A percentile compares a stretch with the other conserved stretches of the same genome.
These are phyloP conservation scores for Ochropleura plecta DNA, from an alignment of 2,888 invertebrate genomes.

Conservation along the genomic window DNA sequence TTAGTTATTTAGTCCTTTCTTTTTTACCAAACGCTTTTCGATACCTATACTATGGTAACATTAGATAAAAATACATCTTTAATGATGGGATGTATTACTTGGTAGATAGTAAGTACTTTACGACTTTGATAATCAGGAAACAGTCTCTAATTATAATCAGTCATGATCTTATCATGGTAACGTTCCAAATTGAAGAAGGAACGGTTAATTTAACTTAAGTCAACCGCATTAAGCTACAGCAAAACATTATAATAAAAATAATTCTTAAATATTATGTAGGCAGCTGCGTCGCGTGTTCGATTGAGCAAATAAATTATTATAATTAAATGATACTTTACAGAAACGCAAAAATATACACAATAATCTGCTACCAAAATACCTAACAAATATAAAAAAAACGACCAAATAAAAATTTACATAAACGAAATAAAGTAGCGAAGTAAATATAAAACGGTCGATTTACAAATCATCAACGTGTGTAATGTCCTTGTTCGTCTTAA, in stretches of 20 bases:
- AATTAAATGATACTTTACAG: constrained; percentile 24
- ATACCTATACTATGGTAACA: neutral
- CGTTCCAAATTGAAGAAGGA: too few species aligned
- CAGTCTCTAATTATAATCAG: too few species aligned
- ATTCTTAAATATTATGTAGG: neutral
- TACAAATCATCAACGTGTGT: constrained; percentile 60
- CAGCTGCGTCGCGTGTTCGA: neutral
- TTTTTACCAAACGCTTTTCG: neutral
- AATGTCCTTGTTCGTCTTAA: constrained; percentile 48
- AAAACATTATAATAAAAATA: neutral
- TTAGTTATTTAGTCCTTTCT: neutral
- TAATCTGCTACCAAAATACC: constrained; percentile 1
- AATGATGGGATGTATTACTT: too few species aligned
- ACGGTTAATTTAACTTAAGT: too few species aligned
- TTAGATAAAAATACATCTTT: too few species aligned
- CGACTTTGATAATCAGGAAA: too few species aligned
- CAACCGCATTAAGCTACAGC: too few species aligned
- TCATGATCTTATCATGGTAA: too few species aligned
- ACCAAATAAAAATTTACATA: constrained; percentile 39
- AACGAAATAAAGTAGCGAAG: constrained; percentile 56
- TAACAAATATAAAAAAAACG: constrained; percentile 8
- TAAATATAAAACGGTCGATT: constrained; percentile 54
- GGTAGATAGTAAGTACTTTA: too few species aligned
- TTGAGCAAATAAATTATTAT: constrained; percentile 24
- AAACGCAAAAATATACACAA: constrained; percentile 11